phyloP scores from a whole-genome alignment of 2,797 vertebrate species.

The Ptychobarbus kaznakovi region DNA sequence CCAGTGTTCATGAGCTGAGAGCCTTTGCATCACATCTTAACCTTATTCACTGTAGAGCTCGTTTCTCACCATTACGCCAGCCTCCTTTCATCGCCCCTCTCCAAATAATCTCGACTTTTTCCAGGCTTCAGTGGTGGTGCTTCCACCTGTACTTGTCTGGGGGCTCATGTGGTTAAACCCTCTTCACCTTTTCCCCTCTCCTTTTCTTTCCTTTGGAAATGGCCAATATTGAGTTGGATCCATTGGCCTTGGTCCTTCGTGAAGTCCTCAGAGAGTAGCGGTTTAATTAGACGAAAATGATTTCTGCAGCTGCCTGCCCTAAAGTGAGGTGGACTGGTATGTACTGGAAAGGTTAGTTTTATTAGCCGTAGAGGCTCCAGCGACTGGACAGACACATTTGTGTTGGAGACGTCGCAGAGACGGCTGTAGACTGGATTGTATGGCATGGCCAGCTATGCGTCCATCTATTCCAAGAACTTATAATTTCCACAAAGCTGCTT shows the following conservation, averaged over 20 bases:
- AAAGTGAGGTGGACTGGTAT: conserved; percentile 44
- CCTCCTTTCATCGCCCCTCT: conserved; percentile 41
- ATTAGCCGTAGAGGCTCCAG: conserved; percentile 43
- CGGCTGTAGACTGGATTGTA: not conserved
- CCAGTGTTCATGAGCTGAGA: not conserved
- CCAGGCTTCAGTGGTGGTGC: conserved; percentile 50
- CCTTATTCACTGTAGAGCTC: conserved; percentile 42
- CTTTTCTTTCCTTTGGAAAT: conserved; percentile 44
- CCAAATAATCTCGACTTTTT: conserved; percentile 38
- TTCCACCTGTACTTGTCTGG: conserved; percentile 63
- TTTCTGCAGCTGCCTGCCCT: conserved; percentile 57
- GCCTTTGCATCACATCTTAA: conserved; percentile 22
- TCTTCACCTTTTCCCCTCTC: conserved; percentile 25
- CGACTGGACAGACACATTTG: conserved; percentile 45
- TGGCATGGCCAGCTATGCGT: conserved; percentile 18
- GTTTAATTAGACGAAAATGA: conserved; percentile 62
- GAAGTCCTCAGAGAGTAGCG: conserved; percentile 53
- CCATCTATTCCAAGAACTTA: conserved; percentile 49
- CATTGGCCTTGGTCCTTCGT: conserved; percentile 43
- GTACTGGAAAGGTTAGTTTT: conserved; percentile 54
- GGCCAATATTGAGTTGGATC: conserved; percentile 48
- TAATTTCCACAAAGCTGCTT: conserved; percentile 34
- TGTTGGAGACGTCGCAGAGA: conserved; percentile 1
- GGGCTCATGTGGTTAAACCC: conserved; percentile 53
- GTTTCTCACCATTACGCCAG: conserved; percentile 48